Conservation (phyloP, 1,140 invertebrate species). For the Drosophila lacteicornis region DNA sequence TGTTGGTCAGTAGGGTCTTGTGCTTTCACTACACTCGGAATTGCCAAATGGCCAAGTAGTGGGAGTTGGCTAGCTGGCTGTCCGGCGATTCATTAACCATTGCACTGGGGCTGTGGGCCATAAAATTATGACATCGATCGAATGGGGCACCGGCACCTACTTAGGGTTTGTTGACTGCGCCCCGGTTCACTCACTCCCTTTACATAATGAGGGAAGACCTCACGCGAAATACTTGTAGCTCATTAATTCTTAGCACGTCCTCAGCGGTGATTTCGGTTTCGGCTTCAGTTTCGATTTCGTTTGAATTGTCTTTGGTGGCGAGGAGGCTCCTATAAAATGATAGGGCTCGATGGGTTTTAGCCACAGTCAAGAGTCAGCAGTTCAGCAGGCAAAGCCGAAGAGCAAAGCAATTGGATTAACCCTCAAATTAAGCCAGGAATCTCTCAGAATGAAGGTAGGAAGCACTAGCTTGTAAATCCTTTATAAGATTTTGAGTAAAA, state of each 20-base stretch:
- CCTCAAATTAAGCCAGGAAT: constrained; percentile 74
- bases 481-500: no score
- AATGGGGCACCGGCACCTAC: constrained; percentile 33
- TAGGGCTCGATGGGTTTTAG: constrained; percentile 19
- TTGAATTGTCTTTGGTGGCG: constrained; percentile 53
- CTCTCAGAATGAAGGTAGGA: constrained; percentile 77
- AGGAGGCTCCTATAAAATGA: constrained; percentile 70
- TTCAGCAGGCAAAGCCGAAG: constrained; percentile 34
- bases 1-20: constrained; percentile 21
- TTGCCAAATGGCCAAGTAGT: constrained; percentile 35
- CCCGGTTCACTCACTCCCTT: constrained; percentile 34
- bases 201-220: constrained; percentile 67
- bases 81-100: constrained; percentile 38
- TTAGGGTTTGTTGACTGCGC: constrained; percentile 71
- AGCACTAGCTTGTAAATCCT: no score
- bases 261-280: constrained; percentile 51
- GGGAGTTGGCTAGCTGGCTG: constrained; percentile 11
- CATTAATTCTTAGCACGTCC: constrained; percentile 57
- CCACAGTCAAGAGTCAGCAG: constrained; percentile 73
- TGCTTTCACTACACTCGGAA: constrained; percentile 26
- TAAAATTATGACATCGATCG: constrained; percentile 76
- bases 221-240: constrained; percentile 23
- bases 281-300: constrained; percentile 30
- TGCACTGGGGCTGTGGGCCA: constrained; percentile 47
- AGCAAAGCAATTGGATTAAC: constrained; percentile 60